Evolutionary conservation across 2,888 invertebrate genomes (phyloP).

Genomic region (Prenolepis imparis): DNA sequence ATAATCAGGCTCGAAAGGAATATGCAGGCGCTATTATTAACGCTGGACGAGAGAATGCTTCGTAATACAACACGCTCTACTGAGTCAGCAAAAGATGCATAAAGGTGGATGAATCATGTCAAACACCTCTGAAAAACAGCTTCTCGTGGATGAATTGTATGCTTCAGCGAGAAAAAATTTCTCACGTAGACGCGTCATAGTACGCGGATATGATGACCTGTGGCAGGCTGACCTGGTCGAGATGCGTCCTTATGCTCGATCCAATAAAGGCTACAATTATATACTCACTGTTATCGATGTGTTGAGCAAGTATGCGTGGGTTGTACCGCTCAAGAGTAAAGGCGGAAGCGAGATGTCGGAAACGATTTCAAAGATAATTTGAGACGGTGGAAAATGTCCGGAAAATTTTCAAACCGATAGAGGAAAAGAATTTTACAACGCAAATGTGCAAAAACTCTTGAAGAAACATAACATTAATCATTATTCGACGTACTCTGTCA

Average conservation of each 20-base stretch:
- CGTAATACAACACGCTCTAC: too few species aligned
- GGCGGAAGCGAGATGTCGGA: neutral
- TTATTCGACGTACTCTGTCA: too few species aligned
- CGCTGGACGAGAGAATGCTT: too few species aligned
- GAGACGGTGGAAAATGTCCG: neutral
- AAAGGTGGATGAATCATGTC: too few species aligned
- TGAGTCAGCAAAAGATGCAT: too few species aligned
- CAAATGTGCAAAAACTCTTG: neutral
- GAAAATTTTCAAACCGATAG: slow-evolving; percentile 55
- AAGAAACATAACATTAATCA: too few species aligned
- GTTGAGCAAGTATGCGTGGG: slow-evolving; percentile 3
- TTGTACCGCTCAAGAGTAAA: neutral
- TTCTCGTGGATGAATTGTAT: too few species aligned
- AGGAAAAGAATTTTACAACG: slow-evolving; percentile 37
- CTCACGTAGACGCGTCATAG: neutral
- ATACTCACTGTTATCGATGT: neutral
- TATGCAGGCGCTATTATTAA: too few species aligned
- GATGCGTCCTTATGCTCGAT: neutral
- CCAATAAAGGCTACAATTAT: neutral
- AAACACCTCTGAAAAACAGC: too few species aligned
- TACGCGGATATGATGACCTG: neutral
- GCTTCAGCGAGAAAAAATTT: neutral
- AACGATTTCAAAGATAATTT: too few species aligned
- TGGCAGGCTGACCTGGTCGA: neutral
- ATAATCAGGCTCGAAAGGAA: too few species aligned